Conservation (phyloP, 2,888 invertebrate genomes). For the Himalopsyche kuldschensis region DNA sequence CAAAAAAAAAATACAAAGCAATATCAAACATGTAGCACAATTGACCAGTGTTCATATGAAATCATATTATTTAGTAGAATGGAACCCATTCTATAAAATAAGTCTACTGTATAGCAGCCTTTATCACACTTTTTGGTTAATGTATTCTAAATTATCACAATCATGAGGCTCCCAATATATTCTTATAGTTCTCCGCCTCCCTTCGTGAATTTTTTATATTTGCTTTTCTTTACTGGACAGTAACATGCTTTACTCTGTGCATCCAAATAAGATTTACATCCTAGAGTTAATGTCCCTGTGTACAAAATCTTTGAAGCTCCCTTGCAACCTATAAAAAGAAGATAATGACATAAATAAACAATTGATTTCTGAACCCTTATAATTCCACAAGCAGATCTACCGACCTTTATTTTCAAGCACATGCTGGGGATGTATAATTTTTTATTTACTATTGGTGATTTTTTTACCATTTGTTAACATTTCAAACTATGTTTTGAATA, state of each 20-base stretch:
- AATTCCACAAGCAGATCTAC: too few relatives aligned
- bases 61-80: too few relatives aligned
- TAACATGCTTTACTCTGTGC: constrained; percentile 83
- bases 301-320: constrained; percentile 83
- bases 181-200: constrained; percentile 42
- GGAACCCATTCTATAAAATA: too few relatives aligned
- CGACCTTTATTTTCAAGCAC: too few relatives aligned
- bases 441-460: too few relatives aligned
- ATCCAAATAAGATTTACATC: constrained; percentile 84
- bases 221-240: constrained; percentile 61
- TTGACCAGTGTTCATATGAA: too few relatives aligned
- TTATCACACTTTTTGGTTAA: neutral
- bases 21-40: too few relatives aligned
- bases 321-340: constrained; percentile 71
- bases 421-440: too few relatives aligned
- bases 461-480: too few relatives aligned
- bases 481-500: too few relatives aligned
- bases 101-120: neutral
- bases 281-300: constrained; percentile 81
- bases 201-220: constrained; percentile 56
- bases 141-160: neutral
- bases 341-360: neutral
- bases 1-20: too few relatives aligned
- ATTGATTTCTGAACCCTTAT: too few relatives aligned
- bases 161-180: neutral